Evolutionary conservation across 2,113 vertebrate species (phyloP).

Genomic region (Pleuronectes platessa): DNA sequence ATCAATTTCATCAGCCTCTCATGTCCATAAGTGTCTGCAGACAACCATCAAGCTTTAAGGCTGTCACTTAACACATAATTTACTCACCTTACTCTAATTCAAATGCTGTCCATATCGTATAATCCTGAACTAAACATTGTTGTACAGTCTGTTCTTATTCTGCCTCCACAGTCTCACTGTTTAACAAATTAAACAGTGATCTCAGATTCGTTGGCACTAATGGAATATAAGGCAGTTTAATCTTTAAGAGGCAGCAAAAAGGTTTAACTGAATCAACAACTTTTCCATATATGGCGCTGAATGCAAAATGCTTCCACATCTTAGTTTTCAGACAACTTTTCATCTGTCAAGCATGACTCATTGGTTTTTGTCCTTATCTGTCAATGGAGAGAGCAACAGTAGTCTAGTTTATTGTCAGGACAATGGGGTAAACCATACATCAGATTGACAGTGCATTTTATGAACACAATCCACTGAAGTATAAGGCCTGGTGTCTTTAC

Average conservation of each 20-base stretch:
- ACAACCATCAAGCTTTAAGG: not conserved
- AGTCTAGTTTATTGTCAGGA: too few species aligned
- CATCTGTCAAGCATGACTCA: too few species aligned
- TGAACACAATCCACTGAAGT: too few species aligned
- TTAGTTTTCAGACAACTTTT: not conserved
- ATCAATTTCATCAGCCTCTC: not conserved
- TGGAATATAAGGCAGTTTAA: not conserved
- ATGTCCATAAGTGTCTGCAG: not conserved
- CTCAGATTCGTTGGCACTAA: not conserved
- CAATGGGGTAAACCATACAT: too few species aligned
- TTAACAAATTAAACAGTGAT: not conserved
- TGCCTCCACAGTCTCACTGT: not conserved
- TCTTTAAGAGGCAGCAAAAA: not conserved
- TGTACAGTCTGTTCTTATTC: not conserved
- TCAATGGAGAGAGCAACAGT: too few species aligned
- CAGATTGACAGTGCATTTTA: too few species aligned
- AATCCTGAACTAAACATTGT: not conserved
- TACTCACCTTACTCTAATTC: not conserved
- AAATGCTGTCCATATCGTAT: not conserved
- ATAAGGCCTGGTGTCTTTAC: too few species aligned
- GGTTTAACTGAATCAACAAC: not conserved
- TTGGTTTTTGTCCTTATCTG: too few species aligned
- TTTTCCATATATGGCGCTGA: not conserved
- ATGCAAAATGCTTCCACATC: not conserved
- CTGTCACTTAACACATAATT: not conserved